Base-by-base conservation (phyloP, 2,888 invertebrate species). In the Monoplex corrugatus region DNA sequence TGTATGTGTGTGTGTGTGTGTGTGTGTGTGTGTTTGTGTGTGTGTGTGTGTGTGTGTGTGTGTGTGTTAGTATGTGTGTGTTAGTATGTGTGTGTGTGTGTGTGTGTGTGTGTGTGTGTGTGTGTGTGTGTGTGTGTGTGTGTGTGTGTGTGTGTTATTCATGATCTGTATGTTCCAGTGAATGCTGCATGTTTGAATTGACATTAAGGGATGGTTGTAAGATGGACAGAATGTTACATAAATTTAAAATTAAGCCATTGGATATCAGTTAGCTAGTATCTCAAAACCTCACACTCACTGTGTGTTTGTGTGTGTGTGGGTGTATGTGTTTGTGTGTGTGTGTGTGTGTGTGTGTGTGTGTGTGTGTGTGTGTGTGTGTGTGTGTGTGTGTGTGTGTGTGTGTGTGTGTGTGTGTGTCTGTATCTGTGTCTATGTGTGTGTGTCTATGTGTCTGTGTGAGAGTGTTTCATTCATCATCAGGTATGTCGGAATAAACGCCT, bases 401-500 rank as follows among this genome's bases (percentile, higher is more conserved):
- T 23, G 3, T 57, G 57, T 57, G 57, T 5, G 57, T 57, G 57
- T 57, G 10, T 50, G 16, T 50, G 50, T 50, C 8, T 13, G 28
- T n/a, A 68, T 13, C 63, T 19, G 28, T 68, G 28, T 19, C 63
- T 28, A 5, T 68, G 28, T 68, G 50, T 50, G 50, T 50, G 50
- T 16, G 50, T 16, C 50, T 40, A 32, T 78, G 38, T 78, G 78
- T 78, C 13, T 78, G 38, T 78, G 40, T 40, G 16, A 32, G 78
- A 63, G 16, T 89, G 23, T 85, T 85, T 44, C 75, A 1, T 83
- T n/a, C n/a, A n/a, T 85, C 91, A 92, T 23, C 90, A 95, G 95
- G 87, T 95, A 90, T 94, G 94, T 95, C n/a, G 95, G 95, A n/a
- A 94, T 96, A 35, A 96, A 96, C 94, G 96, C 96, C 19, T 95